Percentiles rank a stretch among this genome's conserved stretches.
phyloP scores from a whole-genome alignment of 2,888 invertebrate genomes.

The Hydrotaea cyrtoneurina region DNA sequence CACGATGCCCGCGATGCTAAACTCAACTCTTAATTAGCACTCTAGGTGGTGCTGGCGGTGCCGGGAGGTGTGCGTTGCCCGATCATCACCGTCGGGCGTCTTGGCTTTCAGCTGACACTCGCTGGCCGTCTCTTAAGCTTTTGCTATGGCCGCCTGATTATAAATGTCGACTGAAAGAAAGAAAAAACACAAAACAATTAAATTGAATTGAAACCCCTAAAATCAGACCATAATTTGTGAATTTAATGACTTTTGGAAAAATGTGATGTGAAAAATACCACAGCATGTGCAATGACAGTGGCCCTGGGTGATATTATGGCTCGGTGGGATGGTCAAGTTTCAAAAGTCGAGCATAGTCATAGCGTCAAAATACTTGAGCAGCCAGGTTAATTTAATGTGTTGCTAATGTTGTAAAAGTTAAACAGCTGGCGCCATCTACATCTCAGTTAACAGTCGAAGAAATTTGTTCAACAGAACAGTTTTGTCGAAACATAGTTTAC shows the following conservation, averaged over 20 bases:
- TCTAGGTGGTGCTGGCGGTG: conserved; percentile 10
- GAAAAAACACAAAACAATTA: conserved; percentile 64
- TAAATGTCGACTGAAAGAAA: conserved; percentile 34
- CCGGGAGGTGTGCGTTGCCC: background rate
- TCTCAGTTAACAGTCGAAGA: too few species aligned
- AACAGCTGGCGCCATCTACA: too few species aligned
- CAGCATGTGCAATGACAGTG: too few species aligned
- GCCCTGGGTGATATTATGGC: too few species aligned
- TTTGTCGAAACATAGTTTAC: too few species aligned
- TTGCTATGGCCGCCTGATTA: conserved; percentile 38
- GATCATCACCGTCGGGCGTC: background rate
- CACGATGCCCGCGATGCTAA: conserved; percentile 18
- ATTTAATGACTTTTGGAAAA: conserved; percentile 54
- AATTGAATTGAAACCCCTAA: conserved; percentile 52
- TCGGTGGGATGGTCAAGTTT: too few species aligned
- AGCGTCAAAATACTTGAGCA: too few species aligned
- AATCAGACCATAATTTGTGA: conserved; percentile 60
- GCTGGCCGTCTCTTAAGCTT: conserved; percentile 36
- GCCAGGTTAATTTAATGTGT: too few species aligned
- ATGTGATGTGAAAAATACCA: conserved; percentile 4
- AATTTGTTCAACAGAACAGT: too few species aligned
- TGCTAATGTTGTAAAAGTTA: too few species aligned
- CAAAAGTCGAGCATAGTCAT: too few species aligned
- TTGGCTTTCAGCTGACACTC: background rate
- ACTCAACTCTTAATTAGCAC: conserved; percentile 37